A percentile compares a stretch with the other conserved stretches of the same genome.
phyloP scores from a whole-genome alignment of 2,888 invertebrate genomes.

The Dastarcus helophoroides region DNA sequence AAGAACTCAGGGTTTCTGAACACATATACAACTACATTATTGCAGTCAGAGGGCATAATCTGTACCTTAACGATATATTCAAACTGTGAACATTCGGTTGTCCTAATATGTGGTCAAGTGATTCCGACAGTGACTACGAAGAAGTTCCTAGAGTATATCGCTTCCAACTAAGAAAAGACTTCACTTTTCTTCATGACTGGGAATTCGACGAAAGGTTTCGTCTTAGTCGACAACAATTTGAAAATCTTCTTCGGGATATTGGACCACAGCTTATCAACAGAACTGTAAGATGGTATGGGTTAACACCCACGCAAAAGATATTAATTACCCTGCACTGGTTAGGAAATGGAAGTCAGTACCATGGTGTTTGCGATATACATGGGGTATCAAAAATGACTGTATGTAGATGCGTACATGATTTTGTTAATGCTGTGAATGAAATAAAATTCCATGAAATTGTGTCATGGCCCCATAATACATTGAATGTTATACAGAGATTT shows the following conservation, averaged over 20 bases:
- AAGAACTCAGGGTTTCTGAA: too few species aligned
- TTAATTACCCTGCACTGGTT: constrained; percentile 16
- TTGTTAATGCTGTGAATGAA: constrained; percentile 14
- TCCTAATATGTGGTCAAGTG: too few species aligned
- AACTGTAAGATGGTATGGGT: constrained; percentile 12
- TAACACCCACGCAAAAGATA: constrained; percentile 10
- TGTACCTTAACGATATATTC: too few species aligned
- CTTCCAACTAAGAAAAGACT: too few species aligned
- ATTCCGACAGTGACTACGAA: too few species aligned
- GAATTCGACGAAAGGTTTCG: constrained; percentile 12
- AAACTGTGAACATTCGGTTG: too few species aligned
- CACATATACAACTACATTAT: too few species aligned
- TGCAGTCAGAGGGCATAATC: too few species aligned
- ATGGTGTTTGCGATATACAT: constrained; percentile 17
- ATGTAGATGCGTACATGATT: constrained; percentile 14
- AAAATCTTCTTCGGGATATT: constrained; percentile 8
- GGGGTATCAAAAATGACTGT: constrained; percentile 19
- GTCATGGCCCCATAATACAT: constrained; percentile 11
- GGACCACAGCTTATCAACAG: constrained; percentile 6
- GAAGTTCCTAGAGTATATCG: too few species aligned
- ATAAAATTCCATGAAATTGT: constrained; percentile 14
- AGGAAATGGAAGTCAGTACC: constrained; percentile 14
- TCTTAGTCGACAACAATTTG: constrained; percentile 7
- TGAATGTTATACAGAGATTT: constrained; percentile 10
- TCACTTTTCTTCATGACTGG: background rate